A percentile compares a stretch with the other conserved stretches of the same genome.
Evolutionary conservation across 2,888 invertebrate genomes (phyloP).

Genomic region (Lasius fuliginosus): DNA sequence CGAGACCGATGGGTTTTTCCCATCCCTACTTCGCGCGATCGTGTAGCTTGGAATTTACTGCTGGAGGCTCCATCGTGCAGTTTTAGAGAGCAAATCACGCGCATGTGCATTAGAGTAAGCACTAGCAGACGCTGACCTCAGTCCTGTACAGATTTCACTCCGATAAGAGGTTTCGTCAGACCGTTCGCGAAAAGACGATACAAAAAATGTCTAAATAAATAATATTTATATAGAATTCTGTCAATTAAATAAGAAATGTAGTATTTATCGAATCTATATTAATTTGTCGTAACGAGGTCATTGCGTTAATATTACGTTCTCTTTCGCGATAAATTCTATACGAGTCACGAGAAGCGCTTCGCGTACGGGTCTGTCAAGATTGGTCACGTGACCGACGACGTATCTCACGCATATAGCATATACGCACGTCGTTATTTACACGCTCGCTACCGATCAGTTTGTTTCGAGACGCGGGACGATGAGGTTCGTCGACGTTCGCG

Average conservation of each 20-base stretch:
- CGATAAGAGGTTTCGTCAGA: background rate
- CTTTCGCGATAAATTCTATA: background rate
- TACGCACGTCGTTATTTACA: slow-evolving; percentile 14
- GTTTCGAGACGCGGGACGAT: slow-evolving; percentile 36
- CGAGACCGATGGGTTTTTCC: slow-evolving; percentile 78
- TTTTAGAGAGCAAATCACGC: background rate
- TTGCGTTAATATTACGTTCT: too few relatives aligned
- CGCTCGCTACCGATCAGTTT: slow-evolving; percentile 36
- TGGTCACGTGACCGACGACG: slow-evolving; percentile 20
- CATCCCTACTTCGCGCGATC: slow-evolving; percentile 66
- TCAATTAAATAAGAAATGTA: background rate
- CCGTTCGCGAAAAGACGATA: background rate
- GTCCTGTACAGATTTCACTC: background rate
- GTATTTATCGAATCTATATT: background rate
- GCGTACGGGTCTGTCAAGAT: background rate
- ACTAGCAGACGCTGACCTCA: background rate
- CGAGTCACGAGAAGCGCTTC: too few relatives aligned
- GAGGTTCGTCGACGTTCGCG: background rate
- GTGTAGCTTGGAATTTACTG: background rate
- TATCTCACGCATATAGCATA: background rate
- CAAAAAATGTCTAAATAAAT: background rate
- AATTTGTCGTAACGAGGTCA: background rate
- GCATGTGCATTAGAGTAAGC: background rate
- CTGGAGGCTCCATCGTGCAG: background rate
- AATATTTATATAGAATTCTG: background rate